These are phyloP conservation scores for Dendrolimus kikuchii DNA, from an alignment of 1,140 invertebrate genomes.

Conservation along the genomic window DNA sequence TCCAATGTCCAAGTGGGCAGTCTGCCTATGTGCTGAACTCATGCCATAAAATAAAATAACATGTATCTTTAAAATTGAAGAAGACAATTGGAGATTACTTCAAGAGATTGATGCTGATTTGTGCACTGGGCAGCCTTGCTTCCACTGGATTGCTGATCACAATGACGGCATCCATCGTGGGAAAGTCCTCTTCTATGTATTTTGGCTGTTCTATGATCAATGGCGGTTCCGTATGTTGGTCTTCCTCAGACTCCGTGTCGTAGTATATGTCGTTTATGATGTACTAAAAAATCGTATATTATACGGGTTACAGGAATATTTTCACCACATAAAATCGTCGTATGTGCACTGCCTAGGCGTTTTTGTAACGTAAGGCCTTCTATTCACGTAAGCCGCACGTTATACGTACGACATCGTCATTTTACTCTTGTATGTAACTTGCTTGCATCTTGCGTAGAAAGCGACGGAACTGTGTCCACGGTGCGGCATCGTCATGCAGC, in stretches of 20 bases:
- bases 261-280: constrained; percentile 31
- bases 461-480: too few relatives aligned
- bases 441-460: too few relatives aligned
- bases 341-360: background rate
- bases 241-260: constrained; percentile 19
- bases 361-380: background rate
- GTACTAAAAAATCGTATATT: constrained; percentile 13
- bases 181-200: constrained; percentile 2
- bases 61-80: background rate
- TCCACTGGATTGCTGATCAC: constrained; percentile 43
- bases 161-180: constrained; percentile 19
- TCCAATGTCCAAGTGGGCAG: too few relatives aligned
- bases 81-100: constrained; percentile 16
- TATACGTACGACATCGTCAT: too few relatives aligned
- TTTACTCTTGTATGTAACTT: too few relatives aligned
- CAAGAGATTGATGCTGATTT: constrained; percentile 36
- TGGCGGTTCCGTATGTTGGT: constrained; percentile 7
- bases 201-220: background rate
- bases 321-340: background rate
- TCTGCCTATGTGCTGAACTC: background rate
- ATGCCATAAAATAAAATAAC: background rate
- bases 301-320: background rate
- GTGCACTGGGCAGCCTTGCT: constrained; percentile 34
- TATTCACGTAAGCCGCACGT: too few relatives aligned
- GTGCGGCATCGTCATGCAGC: too few relatives aligned